Percentiles rank a stretch among this genome's conserved stretches.
These are phyloP conservation scores for Meghimatium bilineatum DNA, from an alignment of 2,888 invertebrate species.

Conservation along the genomic window DNA sequence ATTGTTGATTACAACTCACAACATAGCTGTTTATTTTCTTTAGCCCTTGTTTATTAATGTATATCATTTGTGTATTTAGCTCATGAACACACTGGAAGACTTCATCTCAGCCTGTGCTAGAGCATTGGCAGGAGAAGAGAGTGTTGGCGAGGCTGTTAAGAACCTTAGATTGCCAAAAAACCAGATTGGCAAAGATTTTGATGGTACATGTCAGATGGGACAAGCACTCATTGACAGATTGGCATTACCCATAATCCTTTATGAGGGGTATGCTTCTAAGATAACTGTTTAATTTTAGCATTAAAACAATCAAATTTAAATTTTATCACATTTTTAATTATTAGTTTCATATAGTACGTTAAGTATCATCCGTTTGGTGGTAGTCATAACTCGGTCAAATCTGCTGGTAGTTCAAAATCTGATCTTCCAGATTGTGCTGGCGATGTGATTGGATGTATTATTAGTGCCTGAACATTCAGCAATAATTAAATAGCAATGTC, in stretches of 20 bases:
- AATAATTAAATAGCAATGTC: too few relatives aligned
- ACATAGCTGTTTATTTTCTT: background rate
- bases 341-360: too few relatives aligned
- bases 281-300: background rate
- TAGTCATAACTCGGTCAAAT: too few relatives aligned
- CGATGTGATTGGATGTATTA: too few relatives aligned
- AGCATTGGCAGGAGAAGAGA: constrained; percentile 67
- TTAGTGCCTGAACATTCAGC: too few relatives aligned
- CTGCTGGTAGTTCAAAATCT: too few relatives aligned
- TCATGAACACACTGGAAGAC: constrained; percentile 68
- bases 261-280: constrained; percentile 63
- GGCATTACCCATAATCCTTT: constrained; percentile 67
- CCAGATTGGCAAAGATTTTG: constrained; percentile 62
- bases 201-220: constrained; percentile 68
- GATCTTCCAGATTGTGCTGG: too few relatives aligned
- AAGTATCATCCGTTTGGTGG: too few relatives aligned
- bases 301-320: background rate
- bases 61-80: constrained; percentile 55
- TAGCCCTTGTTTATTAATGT: background rate
- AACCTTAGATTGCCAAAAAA: constrained; percentile 61
- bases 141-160: constrained; percentile 62
- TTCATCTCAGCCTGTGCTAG: constrained; percentile 69
- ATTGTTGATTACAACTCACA: too few relatives aligned
- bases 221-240: constrained; percentile 70
- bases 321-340: too few relatives aligned